A percentile compares a stretch with the other conserved stretches of the same genome.
These are phyloP conservation scores for Myotis findleyi DNA, from an alignment of 2,797 vertebrate species.

Conservation along the genomic window DNA sequence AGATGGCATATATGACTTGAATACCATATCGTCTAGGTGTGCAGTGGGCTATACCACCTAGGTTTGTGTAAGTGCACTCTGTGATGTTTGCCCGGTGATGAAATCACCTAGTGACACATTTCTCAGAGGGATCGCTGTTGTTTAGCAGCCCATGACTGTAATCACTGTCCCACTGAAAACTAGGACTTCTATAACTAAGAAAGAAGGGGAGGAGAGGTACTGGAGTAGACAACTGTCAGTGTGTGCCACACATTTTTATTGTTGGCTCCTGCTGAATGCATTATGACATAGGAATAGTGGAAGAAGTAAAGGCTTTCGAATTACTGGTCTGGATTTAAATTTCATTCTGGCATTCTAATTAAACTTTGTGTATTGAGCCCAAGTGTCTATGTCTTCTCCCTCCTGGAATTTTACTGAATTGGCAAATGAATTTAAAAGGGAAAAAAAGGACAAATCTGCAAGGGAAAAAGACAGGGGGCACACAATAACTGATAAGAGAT, in stretches of 20 bases:
- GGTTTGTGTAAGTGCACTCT: neutral
- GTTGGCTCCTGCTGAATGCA: neutral
- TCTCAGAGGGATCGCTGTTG: neutral
- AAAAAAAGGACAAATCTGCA: neutral
- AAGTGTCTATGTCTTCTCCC: neutral
- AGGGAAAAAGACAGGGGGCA: neutral
- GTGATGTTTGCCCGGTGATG: neutral
- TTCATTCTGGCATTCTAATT: neutral
- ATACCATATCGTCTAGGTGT: neutral
- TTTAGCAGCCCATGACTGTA: neutral
- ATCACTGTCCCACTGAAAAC: neutral
- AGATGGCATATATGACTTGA: neutral
- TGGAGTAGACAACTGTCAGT: neutral
- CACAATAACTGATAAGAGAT: neutral
- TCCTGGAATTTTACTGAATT: constrained; percentile 14
- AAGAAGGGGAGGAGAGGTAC: neutral
- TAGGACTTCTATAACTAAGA: neutral
- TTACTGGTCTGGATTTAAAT: neutral
- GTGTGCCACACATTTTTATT: neutral
- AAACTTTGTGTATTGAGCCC: neutral
- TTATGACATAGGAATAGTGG: neutral
- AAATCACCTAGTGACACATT: neutral
- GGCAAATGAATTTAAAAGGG: neutral
- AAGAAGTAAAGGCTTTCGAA: neutral
- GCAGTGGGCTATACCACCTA: neutral